A percentile compares a stretch with the other conserved stretches of the same genome.
Evolutionary conservation across 2,797 vertebrate species (phyloP).

Genomic region (Sebastes diploproa): DNA sequence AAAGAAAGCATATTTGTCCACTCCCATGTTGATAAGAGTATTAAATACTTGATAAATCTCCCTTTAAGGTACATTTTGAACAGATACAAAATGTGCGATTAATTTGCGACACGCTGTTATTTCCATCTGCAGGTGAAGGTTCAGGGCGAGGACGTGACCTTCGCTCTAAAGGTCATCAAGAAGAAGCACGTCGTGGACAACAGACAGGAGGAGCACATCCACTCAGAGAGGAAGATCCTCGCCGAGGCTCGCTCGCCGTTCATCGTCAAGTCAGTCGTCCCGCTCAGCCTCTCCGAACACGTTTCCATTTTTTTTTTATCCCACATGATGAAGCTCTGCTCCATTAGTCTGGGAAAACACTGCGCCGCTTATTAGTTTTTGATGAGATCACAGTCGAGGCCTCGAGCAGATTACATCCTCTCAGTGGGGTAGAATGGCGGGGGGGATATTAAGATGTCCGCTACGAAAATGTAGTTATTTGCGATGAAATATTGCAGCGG

Average conservation of each 20-base stretch:
- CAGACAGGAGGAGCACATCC: slow-evolving; percentile 92
- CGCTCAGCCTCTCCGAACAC: neutral
- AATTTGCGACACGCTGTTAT: neutral
- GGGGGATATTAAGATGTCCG: slow-evolving; percentile 19
- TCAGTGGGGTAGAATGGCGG: neutral
- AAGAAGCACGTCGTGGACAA: slow-evolving; percentile 94
- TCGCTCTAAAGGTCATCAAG: slow-evolving; percentile 94
- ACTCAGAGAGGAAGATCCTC: slow-evolving; percentile 92
- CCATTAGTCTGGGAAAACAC: slow-evolving; percentile 32
- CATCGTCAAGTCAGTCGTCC: slow-evolving; percentile 87
- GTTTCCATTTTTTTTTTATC: slow-evolving; percentile 13
- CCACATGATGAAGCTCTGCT: slow-evolving; percentile 14
- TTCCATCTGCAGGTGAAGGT: slow-evolving; percentile 87
- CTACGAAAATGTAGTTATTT: slow-evolving; percentile 33
- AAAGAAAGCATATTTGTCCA: too few relatives aligned
- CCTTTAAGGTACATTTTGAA: too few relatives aligned
- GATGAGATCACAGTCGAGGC: slow-evolving; percentile 52
- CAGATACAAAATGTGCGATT: too few relatives aligned
- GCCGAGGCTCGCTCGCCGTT: slow-evolving; percentile 90
- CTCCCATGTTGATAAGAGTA: too few relatives aligned
- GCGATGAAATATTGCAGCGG: slow-evolving; percentile 32
- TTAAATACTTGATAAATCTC: too few relatives aligned
- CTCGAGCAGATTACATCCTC: slow-evolving; percentile 24
- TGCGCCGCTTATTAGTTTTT: slow-evolving; percentile 39
- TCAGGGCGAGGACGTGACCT: slow-evolving; percentile 87